These are phyloP conservation scores for Cyprinodon diabolis DNA, from an alignment of 2,797 vertebrate species.

Conservation along the genomic window DNA sequence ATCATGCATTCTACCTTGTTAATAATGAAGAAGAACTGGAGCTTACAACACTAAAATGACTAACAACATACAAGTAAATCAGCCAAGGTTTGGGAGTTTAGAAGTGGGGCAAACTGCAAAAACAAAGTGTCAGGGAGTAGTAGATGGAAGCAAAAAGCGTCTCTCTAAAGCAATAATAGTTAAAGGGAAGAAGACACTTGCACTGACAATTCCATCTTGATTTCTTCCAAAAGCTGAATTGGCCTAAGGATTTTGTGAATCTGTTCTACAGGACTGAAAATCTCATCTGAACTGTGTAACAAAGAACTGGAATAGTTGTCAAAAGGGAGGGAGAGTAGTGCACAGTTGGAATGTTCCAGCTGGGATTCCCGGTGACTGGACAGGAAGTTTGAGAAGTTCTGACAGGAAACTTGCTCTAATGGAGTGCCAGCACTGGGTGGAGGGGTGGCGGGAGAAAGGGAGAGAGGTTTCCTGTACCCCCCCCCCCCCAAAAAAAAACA, in stretches of 20 bases:
- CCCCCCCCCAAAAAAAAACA: constrained; percentile 1
- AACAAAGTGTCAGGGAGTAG: too few relatives aligned
- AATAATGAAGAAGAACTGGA: too few relatives aligned
- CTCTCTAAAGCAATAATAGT: too few relatives aligned
- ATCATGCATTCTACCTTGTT: too few relatives aligned
- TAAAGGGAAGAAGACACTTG: background rate
- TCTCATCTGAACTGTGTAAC: constrained; percentile 14
- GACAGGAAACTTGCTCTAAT: constrained; percentile 79
- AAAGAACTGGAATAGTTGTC: constrained; percentile 23
- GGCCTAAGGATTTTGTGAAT: background rate
- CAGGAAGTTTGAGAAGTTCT: constrained; percentile 78
- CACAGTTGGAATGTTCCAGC: constrained; percentile 80
- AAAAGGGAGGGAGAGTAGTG: constrained; percentile 37
- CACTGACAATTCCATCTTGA: background rate
- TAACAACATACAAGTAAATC: too few relatives aligned
- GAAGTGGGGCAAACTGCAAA: too few relatives aligned
- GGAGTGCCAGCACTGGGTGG: constrained; percentile 61
- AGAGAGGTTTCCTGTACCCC: constrained; percentile 76
- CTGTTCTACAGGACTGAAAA: constrained; percentile 7
- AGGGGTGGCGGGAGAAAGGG: constrained; percentile 45
- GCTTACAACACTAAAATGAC: too few relatives aligned
- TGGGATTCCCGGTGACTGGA: constrained; percentile 79
- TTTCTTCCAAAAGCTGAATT: background rate
- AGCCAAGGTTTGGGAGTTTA: too few relatives aligned
- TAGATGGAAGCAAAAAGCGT: too few relatives aligned